Evolutionary conservation across 2,797 vertebrate genomes (phyloP).

Genomic region (Chromobotia macracanthus): DNA sequence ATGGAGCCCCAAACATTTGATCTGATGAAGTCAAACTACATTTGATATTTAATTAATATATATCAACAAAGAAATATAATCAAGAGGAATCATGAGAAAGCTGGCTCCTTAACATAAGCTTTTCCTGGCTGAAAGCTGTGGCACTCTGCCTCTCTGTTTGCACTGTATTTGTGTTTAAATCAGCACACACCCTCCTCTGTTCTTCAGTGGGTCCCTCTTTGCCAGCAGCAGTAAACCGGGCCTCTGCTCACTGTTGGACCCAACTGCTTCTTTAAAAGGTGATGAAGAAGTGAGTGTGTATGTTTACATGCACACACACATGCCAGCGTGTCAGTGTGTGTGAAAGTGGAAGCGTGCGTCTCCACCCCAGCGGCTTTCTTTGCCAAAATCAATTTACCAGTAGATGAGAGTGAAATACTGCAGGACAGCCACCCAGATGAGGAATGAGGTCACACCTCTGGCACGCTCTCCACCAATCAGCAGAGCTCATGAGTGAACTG

Average conservation of each 20-base stretch:
- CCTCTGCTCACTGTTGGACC: slow-evolving; percentile 62
- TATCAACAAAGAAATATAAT: too few species aligned
- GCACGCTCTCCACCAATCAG: slow-evolving; percentile 65
- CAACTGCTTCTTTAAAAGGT: slow-evolving; percentile 68
- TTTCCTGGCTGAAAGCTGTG: slow-evolving; percentile 71
- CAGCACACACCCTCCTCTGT: slow-evolving; percentile 63
- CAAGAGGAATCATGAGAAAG: too few species aligned
- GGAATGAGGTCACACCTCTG: slow-evolving; percentile 81
- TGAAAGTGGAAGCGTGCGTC: slow-evolving; percentile 71
- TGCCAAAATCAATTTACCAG: slow-evolving; percentile 71
- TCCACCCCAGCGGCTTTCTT: slow-evolving; percentile 36
- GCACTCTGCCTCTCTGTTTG: slow-evolving; percentile 67
- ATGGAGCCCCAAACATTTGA: too few species aligned
- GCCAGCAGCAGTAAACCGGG: slow-evolving; percentile 72
- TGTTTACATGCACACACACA: slow-evolving; percentile 26
- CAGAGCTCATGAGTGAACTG: slow-evolving; percentile 52
- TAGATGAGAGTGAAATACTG: slow-evolving; percentile 82
- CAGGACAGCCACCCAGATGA: slow-evolving; percentile 83
- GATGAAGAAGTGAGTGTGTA: slow-evolving; percentile 25
- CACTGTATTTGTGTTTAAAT: slow-evolving; percentile 80
- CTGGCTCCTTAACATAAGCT: slow-evolving; percentile 57
- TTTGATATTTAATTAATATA: too few species aligned
- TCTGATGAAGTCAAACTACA: too few species aligned
- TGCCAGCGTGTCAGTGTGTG: slow-evolving; percentile 71
- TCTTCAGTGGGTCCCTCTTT: slow-evolving; percentile 53